A percentile compares a stretch with the other conserved stretches of the same genome.
Evolutionary conservation across 2,888 invertebrate genomes (phyloP).

Genomic region (Drosophila lutescens): DNA sequence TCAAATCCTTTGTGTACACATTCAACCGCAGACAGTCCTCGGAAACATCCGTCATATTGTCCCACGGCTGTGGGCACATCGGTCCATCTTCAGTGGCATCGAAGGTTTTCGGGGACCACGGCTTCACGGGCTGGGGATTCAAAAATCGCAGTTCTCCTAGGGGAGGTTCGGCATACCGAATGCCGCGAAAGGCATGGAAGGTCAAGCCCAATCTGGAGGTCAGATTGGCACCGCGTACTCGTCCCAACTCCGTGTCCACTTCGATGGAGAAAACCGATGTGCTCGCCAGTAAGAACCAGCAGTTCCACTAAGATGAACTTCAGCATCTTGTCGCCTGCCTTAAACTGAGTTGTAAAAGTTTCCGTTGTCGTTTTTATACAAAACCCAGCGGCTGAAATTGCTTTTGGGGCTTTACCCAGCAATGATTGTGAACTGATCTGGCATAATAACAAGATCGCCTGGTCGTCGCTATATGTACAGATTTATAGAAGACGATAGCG

Average conservation of each 20-base stretch:
- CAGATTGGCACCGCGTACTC: conserved; percentile 70
- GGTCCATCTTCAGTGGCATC: conserved; percentile 86
- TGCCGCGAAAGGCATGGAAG: conserved; percentile 81
- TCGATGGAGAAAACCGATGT: conserved; percentile 51
- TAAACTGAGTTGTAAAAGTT: conserved; percentile 14
- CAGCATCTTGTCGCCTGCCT: conserved; percentile 38
- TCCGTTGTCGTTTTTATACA: conserved; percentile 21
- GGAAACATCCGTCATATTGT: conserved; percentile 76
- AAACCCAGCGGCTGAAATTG: background rate
- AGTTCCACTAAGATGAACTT: conserved; percentile 12
- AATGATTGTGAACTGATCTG: conserved; percentile 5
- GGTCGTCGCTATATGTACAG: conserved; percentile 1
- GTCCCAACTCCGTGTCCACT: conserved; percentile 76
- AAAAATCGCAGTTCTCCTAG: conserved; percentile 78
- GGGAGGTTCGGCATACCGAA: conserved; percentile 82
- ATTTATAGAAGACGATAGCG: conserved; percentile 16
- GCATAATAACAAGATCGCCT: conserved; percentile 19
- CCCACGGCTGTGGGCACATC: conserved; percentile 85
- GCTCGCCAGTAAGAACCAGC: conserved; percentile 32
- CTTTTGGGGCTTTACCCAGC: conserved; percentile 27
- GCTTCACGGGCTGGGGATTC: conserved; percentile 84
- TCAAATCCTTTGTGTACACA: conserved; percentile 85
- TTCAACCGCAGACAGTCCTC: conserved; percentile 87
- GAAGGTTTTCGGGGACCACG: conserved; percentile 84
- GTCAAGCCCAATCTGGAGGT: conserved; percentile 67